A percentile compares a stretch with the other conserved stretches of the same genome.
Conservation (phyloP, 2,113 vertebrate genomes). For the Aptenodytes forsteri region DNA sequence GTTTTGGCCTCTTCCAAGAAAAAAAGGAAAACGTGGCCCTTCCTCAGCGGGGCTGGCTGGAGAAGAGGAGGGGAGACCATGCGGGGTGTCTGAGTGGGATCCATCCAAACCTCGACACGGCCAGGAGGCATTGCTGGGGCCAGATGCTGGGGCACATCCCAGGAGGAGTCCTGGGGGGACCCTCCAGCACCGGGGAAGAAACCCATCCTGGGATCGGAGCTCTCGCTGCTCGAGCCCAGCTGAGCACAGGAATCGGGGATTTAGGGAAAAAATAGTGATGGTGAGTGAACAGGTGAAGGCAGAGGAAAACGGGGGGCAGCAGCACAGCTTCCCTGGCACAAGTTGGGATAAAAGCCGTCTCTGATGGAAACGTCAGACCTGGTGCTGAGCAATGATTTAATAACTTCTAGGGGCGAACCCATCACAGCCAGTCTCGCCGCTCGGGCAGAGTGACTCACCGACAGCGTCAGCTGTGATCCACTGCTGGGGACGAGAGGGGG, state of each 20-base stretch:
- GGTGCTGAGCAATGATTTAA: constrained; percentile 55
- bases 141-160: background rate
- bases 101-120: fast-evolving
- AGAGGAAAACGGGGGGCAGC: background rate
- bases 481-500: background rate
- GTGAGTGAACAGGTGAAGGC: background rate
- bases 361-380: constrained; percentile 46
- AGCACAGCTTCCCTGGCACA: background rate
- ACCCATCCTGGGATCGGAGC: background rate
- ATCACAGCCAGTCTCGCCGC: constrained; percentile 17
- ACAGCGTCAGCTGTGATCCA: background rate
- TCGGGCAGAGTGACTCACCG: constrained; percentile 23
- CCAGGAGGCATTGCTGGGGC: background rate
- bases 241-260: background rate
- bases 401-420: constrained; percentile 25
- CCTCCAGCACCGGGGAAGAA: background rate
- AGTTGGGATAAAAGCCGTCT: constrained; percentile 32
- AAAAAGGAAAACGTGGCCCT: background rate
- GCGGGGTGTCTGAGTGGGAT: background rate
- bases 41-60: background rate
- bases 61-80: background rate
- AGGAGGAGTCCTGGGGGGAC: background rate
- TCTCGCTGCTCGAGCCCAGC: background rate
- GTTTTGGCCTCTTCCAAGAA: background rate
- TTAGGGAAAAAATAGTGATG: background rate